These are phyloP conservation scores for Furcula furcula DNA, from an alignment of 2,888 invertebrate species.

Conservation along the genomic window DNA sequence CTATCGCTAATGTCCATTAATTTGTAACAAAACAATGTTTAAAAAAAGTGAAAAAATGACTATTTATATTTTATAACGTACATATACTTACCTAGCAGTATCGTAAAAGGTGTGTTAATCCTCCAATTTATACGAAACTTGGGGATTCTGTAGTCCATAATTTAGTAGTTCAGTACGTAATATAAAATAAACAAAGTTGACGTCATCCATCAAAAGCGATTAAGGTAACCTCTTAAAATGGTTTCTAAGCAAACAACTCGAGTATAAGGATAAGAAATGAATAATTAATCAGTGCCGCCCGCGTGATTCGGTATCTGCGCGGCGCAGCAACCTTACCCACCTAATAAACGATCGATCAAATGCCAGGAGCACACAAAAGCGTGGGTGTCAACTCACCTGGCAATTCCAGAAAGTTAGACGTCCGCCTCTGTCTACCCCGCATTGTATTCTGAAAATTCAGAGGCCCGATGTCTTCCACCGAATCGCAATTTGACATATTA, in stretches of 20 bases:
- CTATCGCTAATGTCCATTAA: too few relatives aligned
- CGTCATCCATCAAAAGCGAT: background rate
- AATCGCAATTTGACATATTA: slow-evolving; percentile 85
- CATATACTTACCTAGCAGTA: too few relatives aligned
- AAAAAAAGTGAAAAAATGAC: too few relatives aligned
- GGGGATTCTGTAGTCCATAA: too few relatives aligned
- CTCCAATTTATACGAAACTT: too few relatives aligned
- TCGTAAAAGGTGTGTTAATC: too few relatives aligned
- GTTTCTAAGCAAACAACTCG: background rate
- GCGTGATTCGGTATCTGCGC: background rate
- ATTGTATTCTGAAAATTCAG: slow-evolving; percentile 90
- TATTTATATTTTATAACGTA: too few relatives aligned
- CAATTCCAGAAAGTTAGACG: slow-evolving; percentile 92
- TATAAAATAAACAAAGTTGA: too few relatives aligned
- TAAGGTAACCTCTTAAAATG: background rate
- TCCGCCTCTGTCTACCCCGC: slow-evolving; percentile 89
- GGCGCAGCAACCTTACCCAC: background rate
- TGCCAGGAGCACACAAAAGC: background rate
- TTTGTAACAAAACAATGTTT: too few relatives aligned
- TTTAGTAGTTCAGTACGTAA: too few relatives aligned
- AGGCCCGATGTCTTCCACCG: slow-evolving; percentile 89
- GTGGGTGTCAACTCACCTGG: slow-evolving; percentile 90
- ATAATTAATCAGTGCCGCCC: background rate
- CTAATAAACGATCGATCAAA: background rate
- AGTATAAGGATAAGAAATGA: background rate